Evolutionary conservation across 2,113 vertebrate species (phyloP).

Genomic region (Aplodontia rufa): DNA sequence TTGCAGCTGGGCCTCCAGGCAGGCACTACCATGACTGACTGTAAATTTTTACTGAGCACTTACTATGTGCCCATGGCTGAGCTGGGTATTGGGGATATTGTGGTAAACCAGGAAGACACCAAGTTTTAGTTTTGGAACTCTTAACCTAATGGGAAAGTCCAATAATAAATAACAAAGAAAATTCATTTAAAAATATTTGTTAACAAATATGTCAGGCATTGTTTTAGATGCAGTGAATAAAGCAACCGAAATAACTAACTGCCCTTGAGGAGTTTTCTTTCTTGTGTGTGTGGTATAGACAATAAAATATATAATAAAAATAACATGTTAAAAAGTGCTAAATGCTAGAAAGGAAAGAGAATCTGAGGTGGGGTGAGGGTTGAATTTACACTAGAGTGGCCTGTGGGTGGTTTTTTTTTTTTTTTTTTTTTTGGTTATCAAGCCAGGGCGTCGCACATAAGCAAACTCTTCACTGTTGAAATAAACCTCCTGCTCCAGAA

Average conservation of each 20-base stretch:
- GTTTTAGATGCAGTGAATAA: constrained; percentile 3
- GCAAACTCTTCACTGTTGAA: not conserved
- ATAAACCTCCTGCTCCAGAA: not conserved
- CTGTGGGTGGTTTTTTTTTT: not conserved
- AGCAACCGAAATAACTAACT: constrained; percentile 1
- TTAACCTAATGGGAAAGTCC: not conserved
- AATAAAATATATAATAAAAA: not conserved
- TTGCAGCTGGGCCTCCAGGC: not conserved
- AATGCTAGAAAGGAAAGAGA: not conserved
- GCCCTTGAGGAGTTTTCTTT: not conserved
- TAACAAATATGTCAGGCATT: not conserved
- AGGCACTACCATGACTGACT: not conserved
- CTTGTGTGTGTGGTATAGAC: not conserved
- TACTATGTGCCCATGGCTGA: not conserved
- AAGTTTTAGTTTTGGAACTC: not conserved
- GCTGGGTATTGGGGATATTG: not conserved
- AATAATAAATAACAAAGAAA: not conserved
- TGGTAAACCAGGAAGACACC: not conserved
- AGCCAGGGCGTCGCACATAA: not conserved
- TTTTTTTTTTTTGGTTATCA: not conserved
- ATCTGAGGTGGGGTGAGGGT: not conserved
- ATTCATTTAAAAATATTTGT: not conserved
- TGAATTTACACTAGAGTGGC: not conserved
- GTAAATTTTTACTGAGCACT: constrained; percentile 35
- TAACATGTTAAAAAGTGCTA: not conserved